phyloP scores from a whole-genome alignment of 2,113 vertebrate genomes.

The Pterocles burchelli region DNA sequence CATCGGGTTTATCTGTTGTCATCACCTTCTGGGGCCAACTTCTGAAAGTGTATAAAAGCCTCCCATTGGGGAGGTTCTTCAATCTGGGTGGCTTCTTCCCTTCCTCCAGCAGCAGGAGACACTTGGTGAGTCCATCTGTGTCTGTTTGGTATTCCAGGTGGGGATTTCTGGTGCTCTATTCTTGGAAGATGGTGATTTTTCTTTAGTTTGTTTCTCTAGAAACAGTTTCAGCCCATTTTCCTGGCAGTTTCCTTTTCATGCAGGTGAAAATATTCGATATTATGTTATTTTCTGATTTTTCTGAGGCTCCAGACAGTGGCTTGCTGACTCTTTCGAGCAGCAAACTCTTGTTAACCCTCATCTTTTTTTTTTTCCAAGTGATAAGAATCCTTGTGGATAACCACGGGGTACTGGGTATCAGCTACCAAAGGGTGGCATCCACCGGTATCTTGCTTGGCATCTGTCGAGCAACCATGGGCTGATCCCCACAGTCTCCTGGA shows the following conservation, averaged over 20 bases:
- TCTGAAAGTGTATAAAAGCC: slow-evolving; percentile 16
- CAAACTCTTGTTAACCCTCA: neutral
- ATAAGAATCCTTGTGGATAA: neutral
- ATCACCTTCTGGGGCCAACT: neutral
- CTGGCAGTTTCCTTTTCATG: rapidly evolving
- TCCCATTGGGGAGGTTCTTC: rapidly evolving
- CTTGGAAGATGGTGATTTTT: neutral
- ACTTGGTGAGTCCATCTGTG: neutral
- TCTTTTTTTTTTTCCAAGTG: neutral
- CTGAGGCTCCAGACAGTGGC: neutral
- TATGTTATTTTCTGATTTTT: neutral
- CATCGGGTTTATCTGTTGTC: slow-evolving; percentile 36
- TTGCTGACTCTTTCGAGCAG: neutral
- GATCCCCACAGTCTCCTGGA: neutral
- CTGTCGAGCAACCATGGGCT: rapidly evolving
- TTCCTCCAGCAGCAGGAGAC: neutral
- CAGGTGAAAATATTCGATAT: rapidly evolving
- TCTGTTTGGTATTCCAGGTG: rapidly evolving
- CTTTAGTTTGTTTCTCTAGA: neutral
- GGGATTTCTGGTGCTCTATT: rapidly evolving
- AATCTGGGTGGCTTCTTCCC: neutral
- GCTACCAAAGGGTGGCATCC: neutral
- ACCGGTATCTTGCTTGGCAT: rapidly evolving
- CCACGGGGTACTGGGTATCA: neutral
- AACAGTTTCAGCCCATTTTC: rapidly evolving